Percentiles rank a stretch among this genome's conserved stretches.
phyloP scores from a whole-genome alignment of 2,113 vertebrate genomes.

The Meriones unguiculatus region DNA sequence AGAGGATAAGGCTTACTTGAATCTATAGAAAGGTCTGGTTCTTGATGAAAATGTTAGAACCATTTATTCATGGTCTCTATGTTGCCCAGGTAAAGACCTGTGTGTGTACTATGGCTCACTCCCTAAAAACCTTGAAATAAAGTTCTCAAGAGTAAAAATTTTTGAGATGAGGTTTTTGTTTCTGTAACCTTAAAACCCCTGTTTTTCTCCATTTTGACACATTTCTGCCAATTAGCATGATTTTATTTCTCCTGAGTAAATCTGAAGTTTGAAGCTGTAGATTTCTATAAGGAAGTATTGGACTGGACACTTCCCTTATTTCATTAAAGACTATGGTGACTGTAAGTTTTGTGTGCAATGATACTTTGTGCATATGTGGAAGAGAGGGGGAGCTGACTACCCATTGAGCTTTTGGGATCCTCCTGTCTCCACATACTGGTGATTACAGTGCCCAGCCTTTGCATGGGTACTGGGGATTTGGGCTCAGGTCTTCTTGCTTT shows the following conservation, averaged over 20 bases:
- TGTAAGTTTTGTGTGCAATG: neutral
- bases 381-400: neutral
- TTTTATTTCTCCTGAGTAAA: conserved; percentile 37
- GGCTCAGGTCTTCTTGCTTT: neutral
- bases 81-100: neutral
- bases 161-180: neutral
- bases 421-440: neutral
- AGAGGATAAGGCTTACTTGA: neutral
- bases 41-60: neutral
- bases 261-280: conserved; percentile 18
- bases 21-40: neutral
- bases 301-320: neutral
- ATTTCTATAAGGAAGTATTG: neutral
- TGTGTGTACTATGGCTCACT: neutral
- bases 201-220: conserved; percentile 52
- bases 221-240: neutral
- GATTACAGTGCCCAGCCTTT: neutral
- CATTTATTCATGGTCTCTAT: neutral
- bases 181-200: neutral
- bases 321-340: conserved; percentile 13
- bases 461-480: neutral
- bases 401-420: neutral
- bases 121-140: conserved; percentile 32
- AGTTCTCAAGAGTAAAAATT: neutral
- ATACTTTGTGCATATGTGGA: neutral